Base-by-base conservation (phyloP, 2,113 vertebrate genomes). In the Piprites chloris region DNA sequence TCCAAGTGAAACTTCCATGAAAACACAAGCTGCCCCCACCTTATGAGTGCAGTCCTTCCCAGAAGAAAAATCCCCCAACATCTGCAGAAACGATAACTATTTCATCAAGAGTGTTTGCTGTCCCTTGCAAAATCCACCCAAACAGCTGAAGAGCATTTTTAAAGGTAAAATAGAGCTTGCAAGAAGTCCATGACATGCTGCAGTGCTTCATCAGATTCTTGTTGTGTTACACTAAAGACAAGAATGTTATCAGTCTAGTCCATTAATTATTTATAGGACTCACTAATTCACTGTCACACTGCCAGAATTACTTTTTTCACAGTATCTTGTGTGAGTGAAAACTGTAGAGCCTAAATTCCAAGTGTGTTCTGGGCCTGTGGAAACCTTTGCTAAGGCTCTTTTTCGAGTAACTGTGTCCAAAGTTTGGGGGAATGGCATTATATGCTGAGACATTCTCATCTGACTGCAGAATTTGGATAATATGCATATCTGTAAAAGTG, bases 401-500 rank as follows among this genome's bases (percentile, higher is more conserved):
- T 73, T 92, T 50, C 72, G 11, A 68, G 39, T 86, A 86, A 74
- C 5, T 6, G 5, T 68, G 10, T 56, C 39, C 15, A 35, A 56
- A 65, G 30, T 15, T n/a, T 2, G 2, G 8, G 4, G 2, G 8
- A 17, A 69, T 16, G 18, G 5, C 8, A 19, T 55, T 92, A 6
- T 44, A 26, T 11, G 7, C 21, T 63, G 35, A 65, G 17, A 47
- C 14, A 61, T 77, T 90, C 24, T 78, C 50, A 63, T 75, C 26
- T 85, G n/a, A 65, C 41, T 61, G 22, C 20, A 84, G 37, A 18
- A 53, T 75, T 75, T 90, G 52, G 6, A 35, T 56, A 49, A 72
- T 53, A 26, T 0, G 0, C 0, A 0, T 35, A 17, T 53, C 33
- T n/a, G 14, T 73, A 53, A 83, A 23, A 56, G 8, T 30, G 1